phyloP scores from a whole-genome alignment of 2,113 vertebrate genomes.

The Sturnira hondurensis region DNA sequence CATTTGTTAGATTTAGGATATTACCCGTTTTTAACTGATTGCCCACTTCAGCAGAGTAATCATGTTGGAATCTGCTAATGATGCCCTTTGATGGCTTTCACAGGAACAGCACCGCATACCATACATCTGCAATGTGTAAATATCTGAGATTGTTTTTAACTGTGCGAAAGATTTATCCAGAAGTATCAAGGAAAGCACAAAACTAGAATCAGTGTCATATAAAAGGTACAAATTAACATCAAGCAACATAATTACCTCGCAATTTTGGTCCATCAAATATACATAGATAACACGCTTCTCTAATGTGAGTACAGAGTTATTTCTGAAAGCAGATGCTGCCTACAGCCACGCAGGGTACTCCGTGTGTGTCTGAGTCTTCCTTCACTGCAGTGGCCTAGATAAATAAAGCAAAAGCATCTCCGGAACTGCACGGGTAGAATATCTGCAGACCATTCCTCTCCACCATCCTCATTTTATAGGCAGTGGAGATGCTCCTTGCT shows the following conservation, averaged over 20 bases:
- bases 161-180: constrained; percentile 53
- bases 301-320: constrained; percentile 47
- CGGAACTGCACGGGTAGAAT: constrained; percentile 48
- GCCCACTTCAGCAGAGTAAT: constrained; percentile 65
- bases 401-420: constrained; percentile 68
- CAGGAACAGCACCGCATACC: not conserved
- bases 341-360: constrained; percentile 45
- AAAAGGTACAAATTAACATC: constrained; percentile 70
- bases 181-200: constrained; percentile 68
- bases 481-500: not conserved
- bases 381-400: constrained; percentile 63
- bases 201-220: constrained; percentile 63
- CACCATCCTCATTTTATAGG: not conserved
- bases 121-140: not conserved
- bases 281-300: constrained; percentile 56
- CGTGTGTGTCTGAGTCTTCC: constrained; percentile 44
- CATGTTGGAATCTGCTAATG: constrained; percentile 69
- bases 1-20: constrained; percentile 62
- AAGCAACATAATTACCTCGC: constrained; percentile 68
- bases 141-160: constrained; percentile 43
- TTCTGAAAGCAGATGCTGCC: constrained; percentile 72
- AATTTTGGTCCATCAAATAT: constrained; percentile 52
- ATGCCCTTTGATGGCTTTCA: constrained; percentile 51
- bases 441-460: constrained; percentile 65
- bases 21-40: constrained; percentile 68